These are phyloP conservation scores for Mesoclemmys tuberculata DNA, from an alignment of 2,113 vertebrate genomes.

Conservation along the genomic window DNA sequence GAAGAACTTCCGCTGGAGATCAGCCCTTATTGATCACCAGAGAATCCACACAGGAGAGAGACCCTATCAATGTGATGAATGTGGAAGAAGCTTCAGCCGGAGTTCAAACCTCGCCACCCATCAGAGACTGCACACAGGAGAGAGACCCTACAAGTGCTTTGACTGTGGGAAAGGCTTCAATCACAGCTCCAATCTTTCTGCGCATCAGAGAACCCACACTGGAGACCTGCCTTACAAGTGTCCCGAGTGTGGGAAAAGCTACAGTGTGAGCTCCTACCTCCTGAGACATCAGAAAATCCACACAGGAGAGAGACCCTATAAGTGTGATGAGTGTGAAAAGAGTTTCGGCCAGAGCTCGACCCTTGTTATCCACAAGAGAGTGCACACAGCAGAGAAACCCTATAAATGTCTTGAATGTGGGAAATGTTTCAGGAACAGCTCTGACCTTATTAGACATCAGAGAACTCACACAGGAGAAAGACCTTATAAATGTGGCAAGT, in stretches of 20 bases:
- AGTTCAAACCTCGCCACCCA: not conserved
- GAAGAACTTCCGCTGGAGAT: not conserved
- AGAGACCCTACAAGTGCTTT: not conserved
- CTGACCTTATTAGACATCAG: not conserved
- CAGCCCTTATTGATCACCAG: not conserved
- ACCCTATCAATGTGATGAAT: slow-evolving; percentile 50
- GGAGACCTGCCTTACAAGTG: slow-evolving; percentile 28
- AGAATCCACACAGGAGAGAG: not conserved
- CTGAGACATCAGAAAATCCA: slow-evolving; percentile 42
- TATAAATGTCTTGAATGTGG: not conserved
- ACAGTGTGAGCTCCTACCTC: slow-evolving; percentile 17
- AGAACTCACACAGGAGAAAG: not conserved
- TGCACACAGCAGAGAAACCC: not conserved
- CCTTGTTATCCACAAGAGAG: not conserved
- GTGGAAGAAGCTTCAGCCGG: slow-evolving; percentile 22
- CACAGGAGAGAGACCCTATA: slow-evolving; percentile 28
- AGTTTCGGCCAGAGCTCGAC: not conserved
- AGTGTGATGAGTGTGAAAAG: not conserved
- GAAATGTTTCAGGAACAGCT: not conserved
- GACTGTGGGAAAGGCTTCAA: not conserved
- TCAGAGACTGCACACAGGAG: not conserved
- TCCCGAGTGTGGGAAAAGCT: slow-evolving; percentile 18
- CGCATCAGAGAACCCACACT: slow-evolving; percentile 21
- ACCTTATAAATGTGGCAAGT: not conserved
- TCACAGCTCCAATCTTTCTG: slow-evolving; percentile 15